These are phyloP conservation scores for Piezodorus guildinii DNA, from an alignment of 1,140 invertebrate species.

Conservation along the genomic window DNA sequence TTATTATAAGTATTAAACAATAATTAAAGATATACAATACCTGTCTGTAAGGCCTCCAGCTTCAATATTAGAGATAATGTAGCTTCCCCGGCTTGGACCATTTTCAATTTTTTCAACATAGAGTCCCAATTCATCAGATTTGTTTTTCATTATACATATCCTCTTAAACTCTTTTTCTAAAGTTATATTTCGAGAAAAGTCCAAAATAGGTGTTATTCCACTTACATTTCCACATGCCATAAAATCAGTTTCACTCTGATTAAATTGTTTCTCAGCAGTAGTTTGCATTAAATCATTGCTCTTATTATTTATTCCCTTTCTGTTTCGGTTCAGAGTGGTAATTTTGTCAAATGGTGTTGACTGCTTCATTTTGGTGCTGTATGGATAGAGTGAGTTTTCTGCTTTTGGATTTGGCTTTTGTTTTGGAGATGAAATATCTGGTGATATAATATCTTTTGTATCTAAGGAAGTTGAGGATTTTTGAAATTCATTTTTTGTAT, in stretches of 20 bases:
- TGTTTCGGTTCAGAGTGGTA: neutral
- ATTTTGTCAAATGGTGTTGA: neutral
- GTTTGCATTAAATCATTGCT: neutral
- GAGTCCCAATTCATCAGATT: conserved; percentile 42
- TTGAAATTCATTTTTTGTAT: neutral
- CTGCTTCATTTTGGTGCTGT: neutral
- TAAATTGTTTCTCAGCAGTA: neutral
- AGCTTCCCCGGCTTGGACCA: conserved; percentile 38
- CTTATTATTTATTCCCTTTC: neutral
- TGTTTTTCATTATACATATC: conserved; percentile 31
- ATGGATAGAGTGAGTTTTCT: neutral
- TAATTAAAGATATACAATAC: conserved; percentile 31
- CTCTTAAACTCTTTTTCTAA: conserved; percentile 29
- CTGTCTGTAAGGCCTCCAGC: conserved; percentile 44
- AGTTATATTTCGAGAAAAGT: conserved; percentile 36
- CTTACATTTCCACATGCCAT: conserved; percentile 26
- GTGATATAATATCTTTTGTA: neutral
- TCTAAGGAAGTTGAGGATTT: neutral
- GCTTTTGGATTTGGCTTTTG: neutral
- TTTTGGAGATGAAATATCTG: neutral
- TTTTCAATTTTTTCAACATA: conserved; percentile 44
- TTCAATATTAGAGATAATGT: conserved; percentile 47
- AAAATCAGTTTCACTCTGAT: neutral
- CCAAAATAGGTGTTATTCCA: conserved; percentile 28
- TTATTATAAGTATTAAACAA: too few species aligned